A percentile compares a stretch with the other conserved stretches of the same genome.
Evolutionary conservation across 1,140 invertebrate species (phyloP).

Genomic region (Bombyx mori): DNA sequence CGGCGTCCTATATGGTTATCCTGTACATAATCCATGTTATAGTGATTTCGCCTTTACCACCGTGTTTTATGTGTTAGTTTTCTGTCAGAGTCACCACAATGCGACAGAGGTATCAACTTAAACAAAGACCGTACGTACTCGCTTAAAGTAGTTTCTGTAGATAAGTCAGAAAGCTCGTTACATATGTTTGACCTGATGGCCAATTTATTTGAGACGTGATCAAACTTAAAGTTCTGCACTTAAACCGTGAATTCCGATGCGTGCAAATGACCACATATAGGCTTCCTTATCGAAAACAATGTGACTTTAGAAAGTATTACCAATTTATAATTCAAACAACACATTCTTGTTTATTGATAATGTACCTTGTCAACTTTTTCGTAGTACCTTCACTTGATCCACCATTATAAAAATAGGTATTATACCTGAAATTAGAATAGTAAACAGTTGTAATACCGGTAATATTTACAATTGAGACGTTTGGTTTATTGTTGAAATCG

Average conservation of each 20-base stretch:
- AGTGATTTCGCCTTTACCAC: conserved; percentile 27
- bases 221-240: conserved; percentile 14
- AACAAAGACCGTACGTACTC: conserved; percentile 60
- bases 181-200: conserved; percentile 18
- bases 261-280: conserved; percentile 17
- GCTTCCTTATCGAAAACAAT: conserved; percentile 33
- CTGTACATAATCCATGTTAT: conserved; percentile 31
- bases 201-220: conserved; percentile 17
- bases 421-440: too few species aligned
- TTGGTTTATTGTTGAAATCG: too few species aligned
- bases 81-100: conserved; percentile 28
- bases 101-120: conserved; percentile 64
- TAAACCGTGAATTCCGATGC: conserved; percentile 13
- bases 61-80: conserved; percentile 24
- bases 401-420: too few species aligned
- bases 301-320: conserved; percentile 34
- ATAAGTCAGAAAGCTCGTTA: conserved; percentile 14
- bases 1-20: conserved; percentile 30
- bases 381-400: too few species aligned
- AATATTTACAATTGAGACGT: too few species aligned
- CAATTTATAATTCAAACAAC: conserved; percentile 32
- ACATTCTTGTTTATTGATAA: conserved; percentile 25
- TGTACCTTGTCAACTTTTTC: too few species aligned
- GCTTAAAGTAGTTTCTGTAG: conserved; percentile 4
- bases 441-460: too few species aligned